Evolutionary conservation across 2,113 vertebrate species (phyloP).

Genomic region (Hipposideros armiger): DNA sequence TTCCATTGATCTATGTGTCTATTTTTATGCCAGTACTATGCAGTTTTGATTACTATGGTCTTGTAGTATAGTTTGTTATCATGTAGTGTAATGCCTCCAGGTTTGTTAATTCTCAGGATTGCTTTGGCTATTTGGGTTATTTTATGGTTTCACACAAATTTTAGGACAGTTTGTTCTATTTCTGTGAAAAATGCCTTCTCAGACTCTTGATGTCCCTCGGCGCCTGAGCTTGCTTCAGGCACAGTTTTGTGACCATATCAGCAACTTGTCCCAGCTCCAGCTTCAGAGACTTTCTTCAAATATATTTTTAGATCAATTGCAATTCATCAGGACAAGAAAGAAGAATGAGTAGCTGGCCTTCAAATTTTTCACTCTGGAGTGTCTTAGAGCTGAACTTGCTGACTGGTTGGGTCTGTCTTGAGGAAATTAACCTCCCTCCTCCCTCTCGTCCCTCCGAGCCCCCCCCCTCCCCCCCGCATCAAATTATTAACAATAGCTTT

Average conservation of each 20-base stretch:
- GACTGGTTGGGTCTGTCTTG: not conserved
- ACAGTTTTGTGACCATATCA: not conserved
- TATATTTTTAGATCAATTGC: not conserved
- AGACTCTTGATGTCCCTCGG: not conserved
- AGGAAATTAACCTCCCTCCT: not conserved
- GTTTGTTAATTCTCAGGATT: not conserved
- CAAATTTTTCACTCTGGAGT: not conserved
- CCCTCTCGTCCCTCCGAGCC: not conserved
- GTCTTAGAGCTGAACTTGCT: not conserved
- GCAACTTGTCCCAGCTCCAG: not conserved
- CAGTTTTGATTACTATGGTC: not conserved
- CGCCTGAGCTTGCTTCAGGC: not conserved
- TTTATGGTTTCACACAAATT: not conserved
- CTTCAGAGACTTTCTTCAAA: constrained; percentile 22
- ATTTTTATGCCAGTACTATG: not conserved
- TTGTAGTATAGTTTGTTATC: not conserved
- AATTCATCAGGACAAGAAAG: not conserved
- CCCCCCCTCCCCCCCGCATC: not conserved
- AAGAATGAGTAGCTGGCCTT: not conserved
- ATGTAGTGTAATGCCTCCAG: not conserved
- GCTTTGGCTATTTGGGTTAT: not conserved
- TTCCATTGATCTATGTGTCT: not conserved
- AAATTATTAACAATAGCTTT: not conserved
- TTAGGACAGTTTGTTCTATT: not conserved
- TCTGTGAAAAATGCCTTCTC: not conserved